Conservation (phyloP, 2,888 invertebrate species). For the Oligia latruncula region DNA sequence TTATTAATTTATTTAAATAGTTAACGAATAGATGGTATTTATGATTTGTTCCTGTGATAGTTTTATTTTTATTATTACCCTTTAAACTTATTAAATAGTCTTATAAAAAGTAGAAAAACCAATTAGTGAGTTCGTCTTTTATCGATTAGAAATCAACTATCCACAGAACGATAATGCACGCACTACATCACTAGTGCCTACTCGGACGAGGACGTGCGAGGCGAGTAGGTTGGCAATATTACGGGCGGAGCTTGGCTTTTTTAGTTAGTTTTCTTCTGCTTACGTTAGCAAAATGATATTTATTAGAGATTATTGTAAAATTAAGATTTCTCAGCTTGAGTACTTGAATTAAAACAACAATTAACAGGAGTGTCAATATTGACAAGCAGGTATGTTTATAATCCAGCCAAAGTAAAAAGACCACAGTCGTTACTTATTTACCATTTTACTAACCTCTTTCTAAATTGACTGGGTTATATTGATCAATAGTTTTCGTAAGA, state of each 20-base stretch:
- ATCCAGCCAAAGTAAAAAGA: constrained; percentile 72
- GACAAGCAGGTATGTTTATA: constrained; percentile 87
- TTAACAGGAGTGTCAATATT: constrained; percentile 79
- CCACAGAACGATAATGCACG: background rate
- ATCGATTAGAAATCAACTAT: constrained; percentile 33
- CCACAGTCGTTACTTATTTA: constrained; percentile 27
- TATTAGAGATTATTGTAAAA: constrained; percentile 55
- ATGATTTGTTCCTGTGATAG: no score
- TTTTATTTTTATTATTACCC: background rate
- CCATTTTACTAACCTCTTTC: constrained; percentile 56
- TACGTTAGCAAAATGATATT: constrained; percentile 71
- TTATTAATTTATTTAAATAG: no score
- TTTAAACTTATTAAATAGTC: background rate
- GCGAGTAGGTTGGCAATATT: constrained; percentile 68
- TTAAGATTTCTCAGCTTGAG: constrained; percentile 52
- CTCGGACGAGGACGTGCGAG: constrained; percentile 59
- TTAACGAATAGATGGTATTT: background rate
- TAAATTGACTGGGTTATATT: constrained; percentile 75
- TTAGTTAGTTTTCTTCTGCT: constrained; percentile 56
- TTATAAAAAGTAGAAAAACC: background rate
- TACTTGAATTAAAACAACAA: constrained; percentile 63
- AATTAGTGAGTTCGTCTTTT: background rate
- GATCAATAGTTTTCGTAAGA: constrained; percentile 82
- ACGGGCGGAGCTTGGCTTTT: constrained; percentile 65
- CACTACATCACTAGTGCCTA: constrained; percentile 54